Evolutionary conservation across 2,888 invertebrate genomes (phyloP), one percentile per base, ranked within the genome.

Genomic region (Dermolepida albohirtum): DNA sequence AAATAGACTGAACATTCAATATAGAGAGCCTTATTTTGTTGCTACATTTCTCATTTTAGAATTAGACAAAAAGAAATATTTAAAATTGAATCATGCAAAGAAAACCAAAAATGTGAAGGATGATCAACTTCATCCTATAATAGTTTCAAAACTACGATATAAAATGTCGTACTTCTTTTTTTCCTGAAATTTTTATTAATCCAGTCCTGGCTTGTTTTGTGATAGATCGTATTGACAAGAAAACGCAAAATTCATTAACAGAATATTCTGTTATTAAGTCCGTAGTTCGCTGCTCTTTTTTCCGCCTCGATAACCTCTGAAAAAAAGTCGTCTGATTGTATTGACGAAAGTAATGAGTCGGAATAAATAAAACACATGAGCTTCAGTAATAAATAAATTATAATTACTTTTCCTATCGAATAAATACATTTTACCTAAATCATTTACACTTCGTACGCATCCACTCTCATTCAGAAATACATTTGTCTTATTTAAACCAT

Each of bases 341-440:
- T 47, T 7, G 10, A 47, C 7, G 5, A 17, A 16, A n/a, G 14
- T 2, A 16, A 34, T 34, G 6, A 34, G 6, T 47, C 5, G 14
- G 29, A 64, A 64, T 64, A 54, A 64, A 64, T 64, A 54, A 64
- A 64, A 64, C 52, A 64, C 64, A 43, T 29, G 14, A 34, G 12
- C 10, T n/a, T 59, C 41, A 29, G 34, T 67, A 67, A 63, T 67
- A 67, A 64, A 64, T 68, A 64, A 68, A 41, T 64, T 65, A 68
- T 65, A 64, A 47, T 68, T 51, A 68, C 64, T 68, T 68, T 51
- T 44, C 34, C 50, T 50, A 64, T 55, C 55, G 62, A 67, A 81
- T 81, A 81, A 81, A 81, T 81, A 81, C 80, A 79, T 75, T 78
- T 78, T 70, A 69, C 55, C 70, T 71, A 71, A 70, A 59, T 54